Evolutionary conservation across 2,797 vertebrate genomes (phyloP).

Genomic region (Tamandua tetradactyla): DNA sequence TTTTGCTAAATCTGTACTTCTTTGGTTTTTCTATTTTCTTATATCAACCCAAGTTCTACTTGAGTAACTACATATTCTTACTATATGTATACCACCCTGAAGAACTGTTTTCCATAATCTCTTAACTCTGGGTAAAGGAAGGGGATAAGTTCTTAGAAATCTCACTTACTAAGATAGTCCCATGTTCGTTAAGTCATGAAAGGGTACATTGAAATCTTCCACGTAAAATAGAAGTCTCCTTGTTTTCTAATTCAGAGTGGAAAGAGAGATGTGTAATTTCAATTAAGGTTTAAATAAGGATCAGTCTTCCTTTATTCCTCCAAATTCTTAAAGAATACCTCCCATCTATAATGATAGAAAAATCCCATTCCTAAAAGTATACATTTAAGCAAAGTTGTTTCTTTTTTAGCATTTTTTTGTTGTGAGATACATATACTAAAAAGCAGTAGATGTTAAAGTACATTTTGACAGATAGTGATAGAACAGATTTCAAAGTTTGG

Average conservation of each 20-base stretch:
- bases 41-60: background rate
- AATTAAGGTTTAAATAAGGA: background rate
- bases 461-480: too few species aligned
- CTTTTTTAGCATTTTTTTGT: too few species aligned
- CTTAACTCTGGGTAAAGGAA: background rate
- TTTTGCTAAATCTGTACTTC: constrained; percentile 10
- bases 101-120: background rate
- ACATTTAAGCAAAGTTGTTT: background rate
- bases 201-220: background rate
- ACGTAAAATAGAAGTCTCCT: background rate
- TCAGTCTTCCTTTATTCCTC: background rate
- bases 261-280: background rate
- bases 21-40: background rate
- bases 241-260: background rate
- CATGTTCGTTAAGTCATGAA: background rate
- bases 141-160: background rate
- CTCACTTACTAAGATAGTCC: background rate
- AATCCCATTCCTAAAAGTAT: background rate
- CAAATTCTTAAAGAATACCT: background rate
- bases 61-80: background rate
- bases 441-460: too few species aligned
- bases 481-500: too few species aligned
- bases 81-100: background rate
- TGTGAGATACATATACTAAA: too few species aligned
- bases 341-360: background rate